Base-by-base conservation (phyloP, 1,140 invertebrate genomes). In the Drosophila novamexicana region DNA sequence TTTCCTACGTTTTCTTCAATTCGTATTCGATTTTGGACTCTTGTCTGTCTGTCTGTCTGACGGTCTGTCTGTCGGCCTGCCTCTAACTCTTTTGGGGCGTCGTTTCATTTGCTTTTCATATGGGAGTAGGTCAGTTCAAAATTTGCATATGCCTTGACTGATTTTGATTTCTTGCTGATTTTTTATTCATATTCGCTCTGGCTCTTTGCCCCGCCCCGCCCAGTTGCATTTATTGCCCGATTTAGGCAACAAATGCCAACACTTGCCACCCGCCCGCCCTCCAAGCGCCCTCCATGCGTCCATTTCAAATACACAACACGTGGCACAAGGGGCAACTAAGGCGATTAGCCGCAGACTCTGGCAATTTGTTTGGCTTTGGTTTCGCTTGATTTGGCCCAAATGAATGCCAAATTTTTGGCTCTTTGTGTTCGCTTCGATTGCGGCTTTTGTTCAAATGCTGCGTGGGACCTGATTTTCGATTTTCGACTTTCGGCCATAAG, bases 121-220 rank as follows among this genome's bases (percentile, higher is more conserved):
- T 89, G 84, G 84, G 77, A 89, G 84, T 89, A 89, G 84, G 84
- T 89, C 84, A 89, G 84, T 89, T 89, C 85, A 84, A 89, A 89
- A 89, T 89, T 89, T 89, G 85, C 84, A 89, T 88, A 88, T 84
- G 73, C 66, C 66, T 58, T 82, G 75, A 64, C 65, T 88, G 84
- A 75, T 81, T 88, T 83, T 86, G 84, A 88, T 88, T 86, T 88
- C 83, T 83, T 71, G 73, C 77, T 71, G 80, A 90, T 75, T 89
- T 88, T 73, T 78, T 89, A 89, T 89, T 89, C 85, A 89, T 89
- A 89, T 14, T 22, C 9, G 9, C 2, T 6, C 42, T 37, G 40
- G 12, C 14, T 49, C 32, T 29, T n/a, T 49, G 45, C 58, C 72
- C 67, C 59, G 67, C 59, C 53, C 67, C 59, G 67, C 59, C 53